Percentiles rank a stretch among this genome's conserved stretches.
These are phyloP conservation scores for Aphrocallistes beatrix DNA, from an alignment of 37 sponge, comb jelly and placozoan species.

Conservation along the genomic window DNA sequence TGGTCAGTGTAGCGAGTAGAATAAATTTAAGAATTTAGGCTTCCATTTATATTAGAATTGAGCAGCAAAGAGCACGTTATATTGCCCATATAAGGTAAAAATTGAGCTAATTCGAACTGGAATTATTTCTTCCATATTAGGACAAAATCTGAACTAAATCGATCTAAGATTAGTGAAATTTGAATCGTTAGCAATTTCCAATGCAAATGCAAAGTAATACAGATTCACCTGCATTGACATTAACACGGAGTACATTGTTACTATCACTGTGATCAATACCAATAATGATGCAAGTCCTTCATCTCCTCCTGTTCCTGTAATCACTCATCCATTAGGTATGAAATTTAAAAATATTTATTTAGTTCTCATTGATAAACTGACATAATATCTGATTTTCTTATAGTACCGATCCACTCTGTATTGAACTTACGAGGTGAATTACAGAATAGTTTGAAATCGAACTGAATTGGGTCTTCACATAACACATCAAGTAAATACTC, in stretches of 20 bases:
- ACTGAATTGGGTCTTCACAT: not conserved
- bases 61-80: not conserved
- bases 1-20: too few species aligned
- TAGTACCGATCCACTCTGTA: not conserved
- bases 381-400: not conserved
- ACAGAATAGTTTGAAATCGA: not conserved
- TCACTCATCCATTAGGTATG: not conserved
- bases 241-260: not conserved
- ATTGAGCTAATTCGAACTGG: not conserved
- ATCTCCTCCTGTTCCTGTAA: not conserved
- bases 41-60: not conserved
- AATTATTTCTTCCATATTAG: not conserved
- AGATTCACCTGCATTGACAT: too few species aligned
- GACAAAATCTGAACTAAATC: not conserved
- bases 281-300: not conserved
- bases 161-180: not conserved
- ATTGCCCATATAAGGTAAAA: constrained; percentile 12
- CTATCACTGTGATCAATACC: not conserved
- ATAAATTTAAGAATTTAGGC: not conserved
- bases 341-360: not conserved
- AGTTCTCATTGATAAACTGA: not conserved
- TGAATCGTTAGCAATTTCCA: not conserved
- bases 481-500: not conserved
- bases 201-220: too few species aligned
- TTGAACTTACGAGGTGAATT: not conserved